Evolutionary conservation across 2,888 invertebrate genomes (phyloP).

Genomic region (Melinaea menophilus): DNA sequence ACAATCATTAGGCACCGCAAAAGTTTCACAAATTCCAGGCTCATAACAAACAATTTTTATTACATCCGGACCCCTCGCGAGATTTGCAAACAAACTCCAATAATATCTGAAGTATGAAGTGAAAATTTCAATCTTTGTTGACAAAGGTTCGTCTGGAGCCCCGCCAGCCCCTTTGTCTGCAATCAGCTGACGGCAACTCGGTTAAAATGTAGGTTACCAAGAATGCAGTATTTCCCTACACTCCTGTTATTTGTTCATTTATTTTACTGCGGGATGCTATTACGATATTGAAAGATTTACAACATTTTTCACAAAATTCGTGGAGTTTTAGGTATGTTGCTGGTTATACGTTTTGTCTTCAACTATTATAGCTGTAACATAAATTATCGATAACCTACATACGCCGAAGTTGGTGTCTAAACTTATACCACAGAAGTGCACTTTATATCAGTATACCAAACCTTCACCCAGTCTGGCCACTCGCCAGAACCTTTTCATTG

Average conservation of each 20-base stretch:
- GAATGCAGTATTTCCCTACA: slow-evolving; percentile 10
- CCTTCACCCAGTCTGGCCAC: slow-evolving; percentile 34
- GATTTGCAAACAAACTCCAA: slow-evolving; percentile 36
- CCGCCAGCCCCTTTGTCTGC: slow-evolving; percentile 40
- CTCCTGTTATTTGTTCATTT: slow-evolving; percentile 1
- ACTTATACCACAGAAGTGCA: slow-evolving; percentile 6
- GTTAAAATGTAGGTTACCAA: slow-evolving; percentile 34
- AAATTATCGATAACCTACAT: neutral
- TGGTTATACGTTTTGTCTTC: too few relatives aligned
- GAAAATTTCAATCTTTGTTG: slow-evolving; percentile 47
- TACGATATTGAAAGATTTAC: too few relatives aligned
- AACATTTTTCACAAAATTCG: too few relatives aligned
- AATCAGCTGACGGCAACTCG: slow-evolving; percentile 43
- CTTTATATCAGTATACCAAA: slow-evolving; percentile 20
- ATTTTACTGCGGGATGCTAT: too few relatives aligned
- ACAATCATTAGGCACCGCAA: too few relatives aligned
- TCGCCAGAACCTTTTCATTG: slow-evolving; percentile 37
- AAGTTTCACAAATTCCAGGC: neutral
- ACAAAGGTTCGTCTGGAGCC: slow-evolving; percentile 41
- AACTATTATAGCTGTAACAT: too few relatives aligned
- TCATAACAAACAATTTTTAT: slow-evolving; percentile 17
- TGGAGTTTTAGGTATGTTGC: too few relatives aligned
- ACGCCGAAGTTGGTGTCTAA: neutral
- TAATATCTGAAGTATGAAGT: slow-evolving; percentile 37
- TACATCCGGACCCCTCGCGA: slow-evolving; percentile 12